These are phyloP conservation scores for Coregonus sp. DNA, from an alignment of 2,797 vertebrate species.

Conservation along the genomic window DNA sequence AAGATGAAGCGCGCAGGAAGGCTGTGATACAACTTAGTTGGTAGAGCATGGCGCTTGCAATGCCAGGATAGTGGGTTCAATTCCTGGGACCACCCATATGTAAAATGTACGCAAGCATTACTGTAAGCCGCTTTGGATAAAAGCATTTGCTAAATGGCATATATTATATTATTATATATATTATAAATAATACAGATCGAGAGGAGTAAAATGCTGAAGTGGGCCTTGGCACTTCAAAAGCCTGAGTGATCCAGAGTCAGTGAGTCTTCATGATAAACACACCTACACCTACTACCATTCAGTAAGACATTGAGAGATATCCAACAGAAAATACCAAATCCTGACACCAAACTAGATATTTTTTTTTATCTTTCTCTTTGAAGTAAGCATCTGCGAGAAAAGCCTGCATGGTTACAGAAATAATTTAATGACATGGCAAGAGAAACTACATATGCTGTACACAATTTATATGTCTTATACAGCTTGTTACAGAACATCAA, in stretches of 20 bases:
- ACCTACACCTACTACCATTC: slow-evolving; percentile 11
- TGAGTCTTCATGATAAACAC: slow-evolving; percentile 18
- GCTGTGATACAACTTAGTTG: too few relatives aligned
- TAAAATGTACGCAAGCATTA: too few relatives aligned
- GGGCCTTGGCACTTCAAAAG: slow-evolving; percentile 49
- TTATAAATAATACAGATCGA: slow-evolving; percentile 23
- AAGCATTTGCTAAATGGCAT: too few relatives aligned
- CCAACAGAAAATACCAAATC: background rate
- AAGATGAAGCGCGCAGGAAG: too few relatives aligned
- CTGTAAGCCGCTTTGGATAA: too few relatives aligned
- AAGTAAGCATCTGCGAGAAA: too few relatives aligned
- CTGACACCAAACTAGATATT: background rate
- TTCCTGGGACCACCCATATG: too few relatives aligned
- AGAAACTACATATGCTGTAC: background rate
- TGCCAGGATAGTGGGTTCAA: slow-evolving; percentile 11
- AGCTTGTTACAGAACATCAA: background rate
- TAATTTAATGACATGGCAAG: background rate
- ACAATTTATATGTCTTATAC: background rate
- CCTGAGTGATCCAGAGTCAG: slow-evolving; percentile 2
- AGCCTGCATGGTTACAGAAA: background rate
- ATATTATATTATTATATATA: too few relatives aligned
- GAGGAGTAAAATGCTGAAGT: slow-evolving; percentile 45
- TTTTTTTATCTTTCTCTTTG: too few relatives aligned
- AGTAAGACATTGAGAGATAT: slow-evolving; percentile 34
- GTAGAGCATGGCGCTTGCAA: slow-evolving; percentile 27